phyloP scores from a whole-genome alignment of 2,797 vertebrate genomes.

The Darevskia nairensis region DNA sequence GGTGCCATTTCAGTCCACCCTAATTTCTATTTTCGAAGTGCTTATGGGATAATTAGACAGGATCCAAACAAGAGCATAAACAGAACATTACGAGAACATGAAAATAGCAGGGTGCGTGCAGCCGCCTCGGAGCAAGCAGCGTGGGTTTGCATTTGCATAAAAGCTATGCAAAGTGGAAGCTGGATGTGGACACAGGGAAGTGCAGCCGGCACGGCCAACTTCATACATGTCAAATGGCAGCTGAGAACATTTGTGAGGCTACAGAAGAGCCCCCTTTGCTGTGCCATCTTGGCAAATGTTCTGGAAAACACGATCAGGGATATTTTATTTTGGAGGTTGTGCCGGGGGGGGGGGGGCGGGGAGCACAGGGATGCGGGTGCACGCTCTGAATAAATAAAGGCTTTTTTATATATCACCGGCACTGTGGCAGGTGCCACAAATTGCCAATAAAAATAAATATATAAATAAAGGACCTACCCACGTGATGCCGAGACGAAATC shows the following conservation, averaged over 20 bases:
- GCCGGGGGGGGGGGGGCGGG: neutral
- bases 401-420: too few species aligned
- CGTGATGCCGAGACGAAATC: too few species aligned
- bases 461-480: too few species aligned
- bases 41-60: conserved; percentile 53
- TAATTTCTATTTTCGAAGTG: conserved; percentile 65
- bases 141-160: conserved; percentile 38
- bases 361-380: neutral
- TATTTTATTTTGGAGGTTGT: conserved; percentile 11
- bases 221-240: conserved; percentile 12
- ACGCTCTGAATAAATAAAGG: too few species aligned
- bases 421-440: too few species aligned
- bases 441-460: too few species aligned
- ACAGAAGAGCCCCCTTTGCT: conserved; percentile 31
- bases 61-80: conserved; percentile 61
- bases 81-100: conserved; percentile 61
- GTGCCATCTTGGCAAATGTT: conserved; percentile 40
- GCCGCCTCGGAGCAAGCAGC: conserved; percentile 48
- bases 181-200: neutral
- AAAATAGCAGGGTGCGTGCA: conserved; percentile 64
- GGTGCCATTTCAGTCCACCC: conserved; percentile 37
- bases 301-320: conserved; percentile 48
- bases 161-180: conserved; percentile 53
- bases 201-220: conserved; percentile 11
- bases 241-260: conserved; percentile 14